Evolutionary conservation across 2,113 vertebrate genomes (phyloP).

Genomic region (Sapajus apella): DNA sequence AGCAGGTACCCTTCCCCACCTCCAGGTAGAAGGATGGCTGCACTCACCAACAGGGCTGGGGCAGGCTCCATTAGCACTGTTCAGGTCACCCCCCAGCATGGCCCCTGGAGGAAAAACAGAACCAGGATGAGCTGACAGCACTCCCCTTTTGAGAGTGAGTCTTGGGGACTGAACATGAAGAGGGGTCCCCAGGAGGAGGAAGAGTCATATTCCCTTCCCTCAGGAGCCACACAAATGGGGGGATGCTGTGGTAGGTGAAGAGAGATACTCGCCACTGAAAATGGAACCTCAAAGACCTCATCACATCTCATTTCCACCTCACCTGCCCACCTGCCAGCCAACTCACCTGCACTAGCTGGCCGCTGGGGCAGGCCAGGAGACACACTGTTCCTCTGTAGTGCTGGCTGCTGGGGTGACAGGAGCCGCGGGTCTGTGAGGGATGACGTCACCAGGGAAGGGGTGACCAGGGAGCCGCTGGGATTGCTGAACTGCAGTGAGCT

Average conservation of each 20-base stretch:
- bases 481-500: conserved; percentile 96
- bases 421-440: conserved; percentile 95
- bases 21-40: background rate
- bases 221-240: background rate
- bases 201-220: background rate
- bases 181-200: background rate
- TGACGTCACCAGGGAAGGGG: conserved; percentile 94
- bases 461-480: conserved; percentile 92
- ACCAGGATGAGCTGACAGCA: background rate
- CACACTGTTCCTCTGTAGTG: conserved; percentile 94
- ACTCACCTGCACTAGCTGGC: conserved; percentile 95
- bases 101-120: conserved; percentile 86
- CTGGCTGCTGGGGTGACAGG: conserved; percentile 93
- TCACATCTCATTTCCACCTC: background rate
- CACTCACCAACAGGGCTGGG: conserved; percentile 97
- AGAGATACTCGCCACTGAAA: too few relatives aligned
- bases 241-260: background rate
- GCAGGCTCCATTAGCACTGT: conserved; percentile 94
- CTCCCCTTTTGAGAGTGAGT: background rate
- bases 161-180: background rate
- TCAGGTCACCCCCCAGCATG: conserved; percentile 94
- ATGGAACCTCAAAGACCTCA: background rate
- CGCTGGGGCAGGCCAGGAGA: conserved; percentile 95
- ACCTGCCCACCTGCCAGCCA: background rate
- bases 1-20: rapidly evolving